These are phyloP conservation scores for Tachina lurida DNA, from an alignment of 2,888 invertebrate species.

Conservation along the genomic window DNA sequence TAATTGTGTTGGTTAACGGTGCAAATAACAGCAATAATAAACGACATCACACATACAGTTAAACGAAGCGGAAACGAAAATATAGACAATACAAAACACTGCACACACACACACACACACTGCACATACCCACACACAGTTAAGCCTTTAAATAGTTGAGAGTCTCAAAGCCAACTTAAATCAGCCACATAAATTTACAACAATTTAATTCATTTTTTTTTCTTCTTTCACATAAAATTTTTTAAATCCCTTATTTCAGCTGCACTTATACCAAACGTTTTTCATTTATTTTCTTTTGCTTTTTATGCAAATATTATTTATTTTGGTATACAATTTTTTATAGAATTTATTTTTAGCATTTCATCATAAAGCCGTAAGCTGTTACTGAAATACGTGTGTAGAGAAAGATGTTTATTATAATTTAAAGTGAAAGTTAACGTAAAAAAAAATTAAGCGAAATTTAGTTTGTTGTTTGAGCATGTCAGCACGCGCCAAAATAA, in stretches of 20 bases:
- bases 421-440: constrained; percentile 53
- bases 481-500: constrained; percentile 83
- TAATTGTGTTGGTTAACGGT: constrained; percentile 36
- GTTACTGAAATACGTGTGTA: constrained; percentile 28
- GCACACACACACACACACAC: background rate
- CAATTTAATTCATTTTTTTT: background rate
- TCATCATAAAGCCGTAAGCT: background rate
- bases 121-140: background rate
- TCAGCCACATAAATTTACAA: constrained; percentile 44
- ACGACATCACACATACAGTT: constrained; percentile 15
- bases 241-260: background rate
- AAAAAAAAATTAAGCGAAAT: constrained; percentile 77
- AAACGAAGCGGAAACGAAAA: constrained; percentile 19
- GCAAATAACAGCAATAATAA: constrained; percentile 12
- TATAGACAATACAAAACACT: background rate
- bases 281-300: background rate
- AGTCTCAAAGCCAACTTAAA: constrained; percentile 13
- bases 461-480: constrained; percentile 75
- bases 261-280: background rate
- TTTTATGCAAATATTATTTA: background rate
- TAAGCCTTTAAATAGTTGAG: background rate
- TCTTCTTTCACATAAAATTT: background rate
- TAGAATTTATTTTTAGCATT: background rate
- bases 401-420: constrained; percentile 30
- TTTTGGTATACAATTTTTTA: background rate